Conservation (phyloP, 1,140 invertebrate species). For the Euschistus heros region DNA sequence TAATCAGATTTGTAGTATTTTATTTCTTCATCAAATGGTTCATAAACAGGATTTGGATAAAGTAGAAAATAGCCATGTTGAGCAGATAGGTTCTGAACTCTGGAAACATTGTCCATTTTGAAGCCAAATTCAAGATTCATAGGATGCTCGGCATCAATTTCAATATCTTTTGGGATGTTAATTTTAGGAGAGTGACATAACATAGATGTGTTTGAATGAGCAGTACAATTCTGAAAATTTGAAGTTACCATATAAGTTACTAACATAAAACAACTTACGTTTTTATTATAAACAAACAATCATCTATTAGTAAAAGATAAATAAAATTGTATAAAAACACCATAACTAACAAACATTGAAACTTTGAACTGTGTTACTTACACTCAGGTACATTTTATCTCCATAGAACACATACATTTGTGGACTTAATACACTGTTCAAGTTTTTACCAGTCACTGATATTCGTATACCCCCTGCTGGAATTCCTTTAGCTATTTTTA, state of each 20-base stretch:
- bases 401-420: slow-evolving; percentile 86
- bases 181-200: slow-evolving; percentile 76
- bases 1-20: slow-evolving; percentile 95
- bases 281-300: too few relatives aligned
- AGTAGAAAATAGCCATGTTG: slow-evolving; percentile 55
- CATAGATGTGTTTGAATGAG: slow-evolving; percentile 67
- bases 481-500: slow-evolving; percentile 73
- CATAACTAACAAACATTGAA: not conserved
- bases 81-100: slow-evolving; percentile 68
- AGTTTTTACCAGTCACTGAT: slow-evolving; percentile 75
- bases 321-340: too few relatives aligned
- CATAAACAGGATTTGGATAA: slow-evolving; percentile 85
- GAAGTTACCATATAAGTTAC: slow-evolving; percentile 11
- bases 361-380: slow-evolving; percentile 38
- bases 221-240: slow-evolving; percentile 53
- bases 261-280: too few relatives aligned
- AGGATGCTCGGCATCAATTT: slow-evolving; percentile 61
- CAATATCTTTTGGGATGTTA: slow-evolving; percentile 47
- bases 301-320: not conserved
- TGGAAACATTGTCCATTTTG: slow-evolving; percentile 84
- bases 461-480: slow-evolving; percentile 87
- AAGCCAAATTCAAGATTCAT: slow-evolving; percentile 82
- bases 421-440: slow-evolving; percentile 78
- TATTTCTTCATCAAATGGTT: slow-evolving; percentile 77
- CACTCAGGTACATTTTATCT: slow-evolving; percentile 65